These are phyloP conservation scores for Miniopterus natalensis DNA, from an alignment of 2,113 vertebrate species.

Conservation along the genomic window DNA sequence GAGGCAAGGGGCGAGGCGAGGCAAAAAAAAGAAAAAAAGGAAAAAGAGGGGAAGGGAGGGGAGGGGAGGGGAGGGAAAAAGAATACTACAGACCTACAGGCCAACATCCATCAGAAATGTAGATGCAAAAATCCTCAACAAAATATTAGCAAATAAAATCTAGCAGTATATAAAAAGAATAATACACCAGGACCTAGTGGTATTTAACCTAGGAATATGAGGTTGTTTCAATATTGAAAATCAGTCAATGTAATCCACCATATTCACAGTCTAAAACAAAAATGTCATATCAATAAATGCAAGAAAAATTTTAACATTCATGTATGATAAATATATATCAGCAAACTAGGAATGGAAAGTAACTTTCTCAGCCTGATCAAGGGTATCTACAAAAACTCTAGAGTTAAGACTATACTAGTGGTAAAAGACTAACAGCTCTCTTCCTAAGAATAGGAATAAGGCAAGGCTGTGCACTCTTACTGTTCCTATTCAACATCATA, in stretches of 20 bases:
- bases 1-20: no score
- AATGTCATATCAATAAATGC: neutral
- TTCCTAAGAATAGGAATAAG: neutral
- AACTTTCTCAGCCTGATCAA: slow-evolving; percentile 3
- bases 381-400: neutral
- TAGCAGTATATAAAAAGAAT: slow-evolving; percentile 18
- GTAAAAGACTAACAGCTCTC: slow-evolving; percentile 2
- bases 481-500: slow-evolving; percentile 10
- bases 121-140: neutral
- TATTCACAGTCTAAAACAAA: slow-evolving; percentile 1
- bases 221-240: neutral
- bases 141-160: slow-evolving; percentile 12
- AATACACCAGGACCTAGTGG: neutral
- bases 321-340: neutral
- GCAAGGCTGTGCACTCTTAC: neutral
- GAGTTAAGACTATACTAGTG: slow-evolving; percentile 27
- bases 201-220: neutral
- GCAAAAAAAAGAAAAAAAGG: no score
- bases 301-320: neutral
- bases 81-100: neutral
- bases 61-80: neutral
- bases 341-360: neutral
- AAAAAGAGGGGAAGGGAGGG: no score
- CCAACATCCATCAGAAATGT: neutral
- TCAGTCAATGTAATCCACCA: neutral